Percentiles rank a stretch among this genome's conserved stretches.
Evolutionary conservation across 2,113 vertebrate species (phyloP).

Genomic region (Prionailurus viverrinus): DNA sequence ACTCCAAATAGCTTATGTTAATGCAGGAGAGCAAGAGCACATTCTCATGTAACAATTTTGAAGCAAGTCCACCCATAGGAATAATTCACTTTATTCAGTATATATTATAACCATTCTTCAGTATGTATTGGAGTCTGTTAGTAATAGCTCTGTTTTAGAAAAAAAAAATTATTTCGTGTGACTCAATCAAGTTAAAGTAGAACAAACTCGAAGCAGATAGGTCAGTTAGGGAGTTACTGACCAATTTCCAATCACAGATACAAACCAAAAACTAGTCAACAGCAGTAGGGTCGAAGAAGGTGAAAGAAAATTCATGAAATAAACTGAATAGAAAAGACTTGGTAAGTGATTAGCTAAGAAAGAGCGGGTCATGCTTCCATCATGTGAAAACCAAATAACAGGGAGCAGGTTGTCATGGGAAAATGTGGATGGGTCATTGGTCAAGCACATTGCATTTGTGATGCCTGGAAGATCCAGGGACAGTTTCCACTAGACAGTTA

Average conservation of each 20-base stretch:
- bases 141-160: not conserved
- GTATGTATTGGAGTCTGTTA: not conserved
- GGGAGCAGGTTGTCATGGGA: not conserved
- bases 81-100: not conserved
- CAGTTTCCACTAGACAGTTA: not conserved
- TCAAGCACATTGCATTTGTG: not conserved
- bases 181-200: not conserved
- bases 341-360: not conserved
- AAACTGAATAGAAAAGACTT: not conserved
- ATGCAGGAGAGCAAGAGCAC: not conserved
- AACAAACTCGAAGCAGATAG: not conserved
- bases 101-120: not conserved
- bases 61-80: not conserved
- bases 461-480: not conserved
- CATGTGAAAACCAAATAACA: not conserved
- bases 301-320: not conserved
- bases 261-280: not conserved
- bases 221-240: not conserved
- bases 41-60: not conserved
- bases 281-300: not conserved
- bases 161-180: not conserved
- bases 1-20: slow-evolving; percentile 6
- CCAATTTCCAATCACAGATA: not conserved
- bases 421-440: not conserved
- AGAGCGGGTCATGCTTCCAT: not conserved